Conservation (phyloP, 2,797 vertebrate species). For the Centropyge bicolor region DNA sequence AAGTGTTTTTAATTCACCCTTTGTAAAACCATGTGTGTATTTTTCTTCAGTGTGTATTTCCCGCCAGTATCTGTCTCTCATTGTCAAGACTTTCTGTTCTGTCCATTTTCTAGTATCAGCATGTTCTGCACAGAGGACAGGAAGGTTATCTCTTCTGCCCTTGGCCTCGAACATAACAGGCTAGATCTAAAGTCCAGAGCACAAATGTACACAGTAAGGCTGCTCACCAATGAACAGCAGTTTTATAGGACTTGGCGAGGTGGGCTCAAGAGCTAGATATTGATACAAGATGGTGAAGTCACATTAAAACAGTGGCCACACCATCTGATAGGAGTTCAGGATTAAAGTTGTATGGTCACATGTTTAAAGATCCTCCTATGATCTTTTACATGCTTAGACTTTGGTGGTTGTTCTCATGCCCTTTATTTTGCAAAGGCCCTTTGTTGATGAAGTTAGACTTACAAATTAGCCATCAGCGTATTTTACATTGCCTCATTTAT, state of each 20-base stretch:
- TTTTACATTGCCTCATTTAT: background rate
- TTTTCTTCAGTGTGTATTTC: background rate
- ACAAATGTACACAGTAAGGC: conserved; percentile 15
- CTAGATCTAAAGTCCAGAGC: conserved; percentile 15
- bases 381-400: background rate
- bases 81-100: conserved; percentile 24
- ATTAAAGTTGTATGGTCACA: background rate
- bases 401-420: background rate
- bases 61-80: background rate
- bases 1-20: background rate
- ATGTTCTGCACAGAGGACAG: conserved; percentile 37
- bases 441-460: background rate
- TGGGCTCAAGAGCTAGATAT: background rate
- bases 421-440: background rate
- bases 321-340: background rate
- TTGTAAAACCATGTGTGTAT: conserved; percentile 6
- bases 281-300: background rate
- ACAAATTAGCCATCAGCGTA: background rate
- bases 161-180: conserved; percentile 3
- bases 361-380: background rate
- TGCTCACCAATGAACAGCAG: conserved; percentile 1
- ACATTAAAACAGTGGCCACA: background rate
- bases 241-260: background rate
- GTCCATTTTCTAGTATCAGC: conserved; percentile 33
- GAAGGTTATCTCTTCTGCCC: conserved; percentile 37